These are phyloP conservation scores for Gavialis gangeticus DNA, from an alignment of 2,113 vertebrate species.

Conservation along the genomic window DNA sequence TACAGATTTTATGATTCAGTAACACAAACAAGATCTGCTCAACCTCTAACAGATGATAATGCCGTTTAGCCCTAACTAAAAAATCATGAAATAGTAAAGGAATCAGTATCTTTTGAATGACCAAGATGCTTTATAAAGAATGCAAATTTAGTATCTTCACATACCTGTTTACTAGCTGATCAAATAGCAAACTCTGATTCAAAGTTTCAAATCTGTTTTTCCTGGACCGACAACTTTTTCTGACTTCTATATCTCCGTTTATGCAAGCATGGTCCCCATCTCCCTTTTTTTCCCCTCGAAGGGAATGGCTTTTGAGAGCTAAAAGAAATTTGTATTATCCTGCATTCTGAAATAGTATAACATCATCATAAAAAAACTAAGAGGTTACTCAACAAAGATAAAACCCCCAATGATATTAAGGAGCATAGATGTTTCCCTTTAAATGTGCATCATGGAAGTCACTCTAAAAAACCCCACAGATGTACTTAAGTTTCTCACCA, in stretches of 20 bases:
- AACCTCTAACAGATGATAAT: background rate
- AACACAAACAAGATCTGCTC: constrained; percentile 37
- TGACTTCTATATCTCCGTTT: constrained; percentile 95
- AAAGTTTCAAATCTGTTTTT: constrained; percentile 98
- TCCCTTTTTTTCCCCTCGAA: constrained; percentile 89
- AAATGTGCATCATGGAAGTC: background rate
- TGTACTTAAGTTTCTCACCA: background rate
- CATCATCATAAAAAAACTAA: constrained; percentile 48
- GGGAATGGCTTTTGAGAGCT: constrained; percentile 91
- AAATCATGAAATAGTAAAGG: too few relatives aligned
- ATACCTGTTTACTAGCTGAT: constrained; percentile 99
- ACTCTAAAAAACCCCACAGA: background rate
- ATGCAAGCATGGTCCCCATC: constrained; percentile 92
- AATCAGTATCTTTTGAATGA: background rate
- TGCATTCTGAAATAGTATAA: too few relatives aligned
- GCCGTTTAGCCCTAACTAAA: background rate
- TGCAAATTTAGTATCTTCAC: constrained; percentile 58
- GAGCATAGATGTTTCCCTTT: background rate
- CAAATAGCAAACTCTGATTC: constrained; percentile 98
- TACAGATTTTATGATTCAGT: constrained; percentile 55
- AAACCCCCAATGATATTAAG: constrained; percentile 31
- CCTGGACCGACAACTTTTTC: constrained; percentile 94
- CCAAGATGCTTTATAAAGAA: constrained; percentile 36
- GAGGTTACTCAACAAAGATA: constrained; percentile 48
- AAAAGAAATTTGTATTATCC: constrained; percentile 59